These are phyloP conservation scores for Loris lydekkerianus DNA, from an alignment of 2,797 vertebrate genomes.

Conservation along the genomic window DNA sequence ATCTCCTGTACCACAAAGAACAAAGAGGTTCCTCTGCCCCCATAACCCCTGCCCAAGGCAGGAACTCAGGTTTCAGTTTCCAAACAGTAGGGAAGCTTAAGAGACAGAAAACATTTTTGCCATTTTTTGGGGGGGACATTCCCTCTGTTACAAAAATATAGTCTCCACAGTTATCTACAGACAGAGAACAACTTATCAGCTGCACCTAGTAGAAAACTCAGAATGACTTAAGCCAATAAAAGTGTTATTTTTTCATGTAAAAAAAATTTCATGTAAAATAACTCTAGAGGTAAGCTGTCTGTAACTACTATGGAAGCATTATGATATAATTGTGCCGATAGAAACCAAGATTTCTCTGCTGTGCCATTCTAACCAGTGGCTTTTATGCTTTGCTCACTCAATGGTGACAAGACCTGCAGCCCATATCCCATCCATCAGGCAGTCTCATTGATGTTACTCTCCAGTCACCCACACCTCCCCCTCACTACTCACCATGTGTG, in stretches of 20 bases:
- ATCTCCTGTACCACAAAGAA: too few relatives aligned
- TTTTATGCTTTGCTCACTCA: neutral
- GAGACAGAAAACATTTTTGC: too few relatives aligned
- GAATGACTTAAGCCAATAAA: neutral
- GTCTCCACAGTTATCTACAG: constrained; percentile 2
- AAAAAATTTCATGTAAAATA: neutral
- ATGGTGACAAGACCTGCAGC: neutral
- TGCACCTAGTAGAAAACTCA: neutral
- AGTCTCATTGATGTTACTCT: neutral
- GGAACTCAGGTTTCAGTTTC: too few relatives aligned
- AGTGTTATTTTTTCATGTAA: neutral
- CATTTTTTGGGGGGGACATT: too few relatives aligned
- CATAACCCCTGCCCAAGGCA: too few relatives aligned
- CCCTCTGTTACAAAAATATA: neutral
- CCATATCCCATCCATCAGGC: neutral
- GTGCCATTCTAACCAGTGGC: neutral
- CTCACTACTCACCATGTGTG: neutral
- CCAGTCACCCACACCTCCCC: neutral
- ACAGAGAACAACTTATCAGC: neutral
- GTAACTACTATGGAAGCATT: neutral
- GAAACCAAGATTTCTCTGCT: too few relatives aligned
- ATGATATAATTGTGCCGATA: neutral
- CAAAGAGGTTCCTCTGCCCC: too few relatives aligned
- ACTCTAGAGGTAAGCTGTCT: neutral
- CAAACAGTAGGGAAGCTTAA: too few relatives aligned